A percentile compares a stretch with the other conserved stretches of the same genome.
These are phyloP conservation scores for honey bee (Apis mellifera) DNA, from an alignment of 1,140 invertebrate species.

Conservation along the genomic window DNA sequence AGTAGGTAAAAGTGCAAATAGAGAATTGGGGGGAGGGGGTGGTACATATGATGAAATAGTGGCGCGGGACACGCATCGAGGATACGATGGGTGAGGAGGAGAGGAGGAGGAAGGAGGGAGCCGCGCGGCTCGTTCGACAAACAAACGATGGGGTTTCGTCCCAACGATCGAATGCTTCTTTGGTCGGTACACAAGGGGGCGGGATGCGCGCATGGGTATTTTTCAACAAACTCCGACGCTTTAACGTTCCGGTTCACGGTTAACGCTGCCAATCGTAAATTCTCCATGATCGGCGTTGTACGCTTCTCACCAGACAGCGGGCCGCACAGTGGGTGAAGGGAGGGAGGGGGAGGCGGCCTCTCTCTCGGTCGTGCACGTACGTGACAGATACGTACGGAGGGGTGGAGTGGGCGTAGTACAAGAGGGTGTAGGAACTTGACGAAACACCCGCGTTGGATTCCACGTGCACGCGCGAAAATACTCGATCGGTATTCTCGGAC, in stretches of 20 bases:
- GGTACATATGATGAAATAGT: conserved; percentile 21
- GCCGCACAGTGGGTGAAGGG: too few species aligned
- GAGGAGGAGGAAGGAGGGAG: neutral
- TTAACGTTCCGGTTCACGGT: conserved; percentile 24
- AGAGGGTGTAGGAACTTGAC: conserved; percentile 14
- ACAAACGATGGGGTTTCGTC: conserved; percentile 48
- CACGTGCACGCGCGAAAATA: conserved; percentile 43
- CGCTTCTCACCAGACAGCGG: neutral
- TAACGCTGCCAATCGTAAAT: conserved; percentile 18
- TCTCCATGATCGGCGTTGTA: conserved; percentile 5
- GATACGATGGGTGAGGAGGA: neutral
- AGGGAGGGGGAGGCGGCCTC: neutral
- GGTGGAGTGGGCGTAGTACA: conserved; percentile 7
- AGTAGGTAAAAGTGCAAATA: conserved; percentile 23
- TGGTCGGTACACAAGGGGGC: conserved; percentile 39
- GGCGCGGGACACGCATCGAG: neutral
- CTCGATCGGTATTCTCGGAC: conserved; percentile 41
- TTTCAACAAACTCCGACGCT: conserved; percentile 25
- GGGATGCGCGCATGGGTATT: conserved; percentile 3
- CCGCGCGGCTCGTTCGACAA: conserved; percentile 22
- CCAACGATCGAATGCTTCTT: conserved; percentile 43
- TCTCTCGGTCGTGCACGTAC: neutral
- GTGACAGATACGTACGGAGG: neutral
- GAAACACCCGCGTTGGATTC: conserved; percentile 9
- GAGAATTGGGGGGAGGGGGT: conserved; percentile 5